A percentile compares a stretch with the other conserved stretches of the same genome.
phyloP scores from a whole-genome alignment of 1,140 invertebrate genomes.

The Temnothorax nylanderi region DNA sequence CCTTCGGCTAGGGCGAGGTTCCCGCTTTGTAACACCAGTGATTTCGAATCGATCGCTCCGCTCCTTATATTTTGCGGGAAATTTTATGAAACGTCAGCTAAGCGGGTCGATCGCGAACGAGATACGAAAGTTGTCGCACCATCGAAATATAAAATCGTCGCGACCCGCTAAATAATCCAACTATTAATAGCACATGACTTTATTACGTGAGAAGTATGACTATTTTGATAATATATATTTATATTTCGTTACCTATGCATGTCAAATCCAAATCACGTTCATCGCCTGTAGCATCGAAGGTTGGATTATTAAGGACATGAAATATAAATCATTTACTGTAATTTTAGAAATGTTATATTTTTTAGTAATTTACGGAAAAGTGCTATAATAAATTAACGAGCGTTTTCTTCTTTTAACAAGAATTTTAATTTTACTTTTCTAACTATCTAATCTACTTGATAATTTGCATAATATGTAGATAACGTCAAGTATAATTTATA shows the following conservation, averaged over 20 bases:
- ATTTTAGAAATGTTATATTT: neutral
- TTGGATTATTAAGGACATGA: neutral
- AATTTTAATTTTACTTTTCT: constrained; percentile 9
- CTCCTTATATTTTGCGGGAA: constrained; percentile 38
- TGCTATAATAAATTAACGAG: neutral
- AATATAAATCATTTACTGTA: neutral
- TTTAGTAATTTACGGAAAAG: neutral
- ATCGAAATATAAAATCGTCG: neutral
- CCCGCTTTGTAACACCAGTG: constrained; percentile 39
- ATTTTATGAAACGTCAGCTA: constrained; percentile 17
- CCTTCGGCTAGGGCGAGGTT: constrained; percentile 62
- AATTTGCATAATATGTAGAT: constrained; percentile 43
- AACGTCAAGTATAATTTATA: constrained; percentile 5
- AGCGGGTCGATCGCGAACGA: neutral
- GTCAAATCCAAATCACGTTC: neutral
- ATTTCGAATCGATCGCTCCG: constrained; percentile 40
- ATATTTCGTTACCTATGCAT: neutral
- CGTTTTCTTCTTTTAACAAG: neutral
- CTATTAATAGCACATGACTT: neutral
- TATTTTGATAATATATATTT: neutral
- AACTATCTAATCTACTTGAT: neutral
- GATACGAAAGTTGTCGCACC: neutral
- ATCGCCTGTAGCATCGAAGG: neutral
- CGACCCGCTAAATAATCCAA: neutral
- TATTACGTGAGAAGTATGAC: neutral